Evolutionary conservation across 2,113 vertebrate species (phyloP), one percentile per base, ranked within the genome.

Genomic region (Sebastes fasciatus): DNA sequence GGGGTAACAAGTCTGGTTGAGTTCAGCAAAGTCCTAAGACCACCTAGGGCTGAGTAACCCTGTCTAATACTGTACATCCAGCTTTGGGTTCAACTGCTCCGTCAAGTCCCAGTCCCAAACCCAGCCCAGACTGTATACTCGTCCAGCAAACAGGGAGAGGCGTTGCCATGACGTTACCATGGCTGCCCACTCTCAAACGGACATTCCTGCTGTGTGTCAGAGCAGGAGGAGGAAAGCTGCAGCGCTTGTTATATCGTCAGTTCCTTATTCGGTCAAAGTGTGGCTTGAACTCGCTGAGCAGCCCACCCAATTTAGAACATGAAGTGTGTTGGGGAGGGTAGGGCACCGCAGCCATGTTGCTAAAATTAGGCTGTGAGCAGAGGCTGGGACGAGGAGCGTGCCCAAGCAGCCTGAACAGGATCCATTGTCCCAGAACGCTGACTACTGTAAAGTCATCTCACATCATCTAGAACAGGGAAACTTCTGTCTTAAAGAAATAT

Each of bases 191-290:
- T 46, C 74, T 80, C 87, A 78, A 87, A 70, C 19, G 23, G 86
- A 94, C 88, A 91, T 95, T 93, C 91, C 91, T 90, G 69, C 74
- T 69, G 78, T 60, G 87, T 73, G 84, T 72, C 81, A 46, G 77
- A 80, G 88, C 74, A 68, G 78, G 77, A 88, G 85, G 80, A 81
- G 78, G 80, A 86, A 72, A 61, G 79, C 85, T 72, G 77, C 57
- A 12, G 63, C 4, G 48, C 85, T 82, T 34, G 71, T 60, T 89
- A 34, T 82, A 77, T 73, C 63, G 78, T 77, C 85, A 54, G 86
- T 78, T 93, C 94, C 94, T 94, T 95, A 92, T 95, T 94, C 89
- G 93, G 94, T 94, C 90, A 94, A 85, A 93, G 87, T 89, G 88
- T 87, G 84, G 85, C 88, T 92, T 79, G 89, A 93, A 91, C 87